These are phyloP conservation scores for Acanthurus lineatus DNA, from an alignment of 2,797 vertebrate species.

Conservation along the genomic window DNA sequence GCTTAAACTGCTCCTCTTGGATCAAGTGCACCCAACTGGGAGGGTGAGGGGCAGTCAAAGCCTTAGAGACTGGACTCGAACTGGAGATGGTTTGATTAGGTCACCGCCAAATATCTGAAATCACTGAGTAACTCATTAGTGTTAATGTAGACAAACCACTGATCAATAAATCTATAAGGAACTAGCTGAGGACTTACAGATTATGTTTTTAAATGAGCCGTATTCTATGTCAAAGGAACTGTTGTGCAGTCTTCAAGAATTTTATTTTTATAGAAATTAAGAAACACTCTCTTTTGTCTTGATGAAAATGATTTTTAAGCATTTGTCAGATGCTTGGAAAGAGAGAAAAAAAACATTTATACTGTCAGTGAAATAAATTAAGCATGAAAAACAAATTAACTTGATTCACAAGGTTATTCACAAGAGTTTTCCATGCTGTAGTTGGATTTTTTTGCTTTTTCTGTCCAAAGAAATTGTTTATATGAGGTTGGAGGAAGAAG, in stretches of 20 bases:
- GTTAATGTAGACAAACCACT: not conserved
- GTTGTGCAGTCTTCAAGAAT: not conserved
- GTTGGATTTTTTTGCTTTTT: not conserved
- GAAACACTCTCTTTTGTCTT: too few species aligned
- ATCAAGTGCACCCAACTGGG: not conserved
- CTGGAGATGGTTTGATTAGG: not conserved
- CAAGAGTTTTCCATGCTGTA: too few species aligned
- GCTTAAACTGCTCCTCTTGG: not conserved
- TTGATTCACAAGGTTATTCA: too few species aligned
- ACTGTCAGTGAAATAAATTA: too few species aligned
- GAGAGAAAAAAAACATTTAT: too few species aligned
- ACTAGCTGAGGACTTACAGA: conserved; percentile 30
- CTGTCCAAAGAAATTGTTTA: conserved; percentile 25
- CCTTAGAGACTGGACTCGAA: not conserved
- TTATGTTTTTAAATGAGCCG: conserved; percentile 56
- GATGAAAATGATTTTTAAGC: too few species aligned
- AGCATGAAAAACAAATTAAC: too few species aligned
- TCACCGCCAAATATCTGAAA: not conserved
- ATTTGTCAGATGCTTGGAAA: too few species aligned
- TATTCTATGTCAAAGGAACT: conserved; percentile 2
- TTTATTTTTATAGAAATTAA: not conserved
- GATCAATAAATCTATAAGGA: conserved; percentile 35
- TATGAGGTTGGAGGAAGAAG: conserved; percentile 6
- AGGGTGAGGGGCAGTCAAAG: too few species aligned
- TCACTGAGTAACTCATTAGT: not conserved